A percentile compares a stretch with the other conserved stretches of the same genome.
Conservation (phyloP, 2,797 vertebrate genomes). For the Rhinoraja longicauda region DNA sequence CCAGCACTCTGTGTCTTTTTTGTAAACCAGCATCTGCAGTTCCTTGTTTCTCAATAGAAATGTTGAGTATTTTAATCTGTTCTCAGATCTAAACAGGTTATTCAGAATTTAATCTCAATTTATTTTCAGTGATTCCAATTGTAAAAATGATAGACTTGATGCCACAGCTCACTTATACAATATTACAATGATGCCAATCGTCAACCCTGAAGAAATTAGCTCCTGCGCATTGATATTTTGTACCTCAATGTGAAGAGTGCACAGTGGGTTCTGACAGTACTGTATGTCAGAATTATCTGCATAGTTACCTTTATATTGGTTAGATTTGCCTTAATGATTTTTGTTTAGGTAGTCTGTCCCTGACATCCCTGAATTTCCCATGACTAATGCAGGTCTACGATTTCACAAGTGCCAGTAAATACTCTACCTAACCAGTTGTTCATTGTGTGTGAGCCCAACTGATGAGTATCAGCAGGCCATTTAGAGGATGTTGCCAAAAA, state of each 20-base stretch:
- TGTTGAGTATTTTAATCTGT: background rate
- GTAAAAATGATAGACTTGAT: background rate
- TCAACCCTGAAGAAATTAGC: background rate
- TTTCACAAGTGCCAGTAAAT: background rate
- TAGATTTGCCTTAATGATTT: background rate
- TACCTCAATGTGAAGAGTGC: background rate
- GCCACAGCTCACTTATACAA: background rate
- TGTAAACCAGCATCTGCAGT: too few species aligned
- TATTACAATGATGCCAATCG: background rate
- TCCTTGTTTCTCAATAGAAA: too few species aligned
- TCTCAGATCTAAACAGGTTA: background rate
- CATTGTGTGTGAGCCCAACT: background rate
- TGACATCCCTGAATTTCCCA: background rate
- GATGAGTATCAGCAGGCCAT: background rate
- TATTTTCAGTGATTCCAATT: background rate
- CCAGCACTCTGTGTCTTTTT: too few species aligned
- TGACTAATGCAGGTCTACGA: background rate
- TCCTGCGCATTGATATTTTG: background rate
- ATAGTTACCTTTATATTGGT: background rate
- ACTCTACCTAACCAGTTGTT: background rate
- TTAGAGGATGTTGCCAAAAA: background rate
- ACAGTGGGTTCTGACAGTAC: background rate
- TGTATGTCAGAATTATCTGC: background rate
- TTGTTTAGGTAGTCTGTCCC: background rate
- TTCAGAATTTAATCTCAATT: background rate